Evolutionary conservation across 2,113 vertebrate genomes (phyloP), one percentile per base, ranked within the genome.

Genomic region (Xenopus laevis): DNA sequence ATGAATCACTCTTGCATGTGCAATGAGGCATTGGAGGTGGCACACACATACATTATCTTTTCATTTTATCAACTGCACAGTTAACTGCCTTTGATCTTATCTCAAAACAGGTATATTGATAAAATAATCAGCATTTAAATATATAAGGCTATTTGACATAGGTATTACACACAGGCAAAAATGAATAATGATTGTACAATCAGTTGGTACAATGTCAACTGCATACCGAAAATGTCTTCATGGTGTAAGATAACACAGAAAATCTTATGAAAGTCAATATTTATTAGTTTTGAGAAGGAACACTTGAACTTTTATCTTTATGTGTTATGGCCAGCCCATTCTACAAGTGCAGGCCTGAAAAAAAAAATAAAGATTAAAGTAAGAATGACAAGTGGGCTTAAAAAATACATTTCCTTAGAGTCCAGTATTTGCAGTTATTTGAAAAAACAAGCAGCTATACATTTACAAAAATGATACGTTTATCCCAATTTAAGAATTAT

Each of bases 71-170:
- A 81, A 45, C 64, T 60, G 27, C 82, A 79, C 83, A 73, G 77
- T 86, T 85, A 87, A 86, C 83, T 0, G 20, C 78, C 86, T 91
- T 92, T 92, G 89, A 92, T 92, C 89, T 89, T 89, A 89, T 89
- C 87, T 81, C 78, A 75, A 79, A 82, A 82, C 76, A 86, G 85
- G 89, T 85, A 90, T 68, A 87, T 83, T 82, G 81, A 83, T 84
- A 80, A 86, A 91, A 90, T 91, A 89, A 90, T 89, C 89, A 78
- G 83, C 84, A 89, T 90, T 90, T 90, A 91, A 91, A 90, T 89
- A 89, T 87, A 91, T 91, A 84, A 88, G 85, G 83, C 84, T 89
- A 88, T 91, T 91, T 92, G 88, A 91, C 89, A 89, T 80, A 84
- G 84, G 88, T 85, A 82, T 87, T 85, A 87, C 86, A 89, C 82